Base-by-base conservation (phyloP, 1,140 invertebrate genomes). In the Tribolium castaneum region DNA sequence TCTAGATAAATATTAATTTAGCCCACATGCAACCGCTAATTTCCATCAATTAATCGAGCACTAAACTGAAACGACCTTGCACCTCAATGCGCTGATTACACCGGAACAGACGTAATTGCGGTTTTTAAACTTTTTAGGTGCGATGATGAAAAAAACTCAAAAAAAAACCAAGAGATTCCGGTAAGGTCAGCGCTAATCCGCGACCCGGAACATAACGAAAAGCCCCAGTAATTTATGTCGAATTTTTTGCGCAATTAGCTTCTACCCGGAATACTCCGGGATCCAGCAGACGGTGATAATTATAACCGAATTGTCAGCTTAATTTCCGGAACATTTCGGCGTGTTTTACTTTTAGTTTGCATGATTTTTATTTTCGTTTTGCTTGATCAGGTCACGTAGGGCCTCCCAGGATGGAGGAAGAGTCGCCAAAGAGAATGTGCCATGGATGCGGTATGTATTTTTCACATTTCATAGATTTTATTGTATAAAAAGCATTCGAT, bases 401-500 rank as follows among this genome's bases (percentile, higher is more conserved):
- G 92, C 93, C 86, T 94, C 93, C 83, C 93, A 94, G 89, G 93
- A 95, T 88, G 89, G 90, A 78, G 87, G 87, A 80, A 85, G 86
- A 88, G 89, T 92, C 82, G 90, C 91, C 81, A 88, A 90, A 85
- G 91, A 90, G 80, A 90, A 92, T 86, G 87, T 90, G 78, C 89
- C 85, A 19, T 84, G 83, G 76, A 80, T 83, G 50, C 77, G 86
- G 86, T 87, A 82, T 80, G 86, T 84, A 80, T 78, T 39, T 75
- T 35, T 35, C 9, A 34, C 25, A 34, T 66, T 25, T 70, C 25
- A 30, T 30, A 3, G 25, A 22, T 19, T 70, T 51, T 70, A 19
- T 16, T 62, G 16, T 19, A n/a, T n/a, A n/a, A n/a, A 3, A 14
- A 54, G 14, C 9, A 9, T 62, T 30, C 22, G 30, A 62, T 62